Base-by-base conservation (phyloP, 2,113 vertebrate genomes). In the Pagrus major region DNA sequence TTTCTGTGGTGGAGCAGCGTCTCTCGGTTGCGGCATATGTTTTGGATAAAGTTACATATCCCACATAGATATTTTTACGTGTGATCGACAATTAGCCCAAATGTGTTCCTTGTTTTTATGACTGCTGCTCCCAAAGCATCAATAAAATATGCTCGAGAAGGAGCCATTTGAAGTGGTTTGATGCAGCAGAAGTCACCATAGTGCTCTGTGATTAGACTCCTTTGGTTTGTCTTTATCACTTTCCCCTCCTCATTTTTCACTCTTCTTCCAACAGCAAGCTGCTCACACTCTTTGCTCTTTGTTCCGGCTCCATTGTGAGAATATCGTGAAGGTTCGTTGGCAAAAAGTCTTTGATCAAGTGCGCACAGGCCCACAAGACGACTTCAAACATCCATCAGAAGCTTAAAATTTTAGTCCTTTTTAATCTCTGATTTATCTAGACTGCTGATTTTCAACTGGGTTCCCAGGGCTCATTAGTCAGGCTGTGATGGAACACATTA, bases 221-320 rank as follows among this genome's bases (percentile, higher is more conserved):
- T 82, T 90, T 65, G 44, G 60, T 77, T 84, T 75, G n/a, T 82
- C 85, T 91, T 85, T 76, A 89, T 91, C 84, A 82, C 71, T 85
- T 83, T 86, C 66, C 64, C 64, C 56, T 76, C 60, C 59, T 56
- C 49, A 27, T 76, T 74, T 80, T 69, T 73, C 65, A 68, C 59
- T 76, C 63, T 29, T 66, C 18, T 73, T n/a, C n/a, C n/a, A n/a
- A 79, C 73, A 74, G 54, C 75, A 52, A 8, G 55, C 29, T 31
- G 37, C 44, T 71, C 42, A 21, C 56, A 70, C 67, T 61, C 60
- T 84, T 16, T 81, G 55, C 68, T 81, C 44, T 80, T 74, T 84
- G 41, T 81, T 56, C 71, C 69, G 29, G 55, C 29, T 59, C 51
- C 44, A 25, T 18, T 73, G 23, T 78, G 59, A 78, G 66, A 65